Evolutionary conservation across 1,140 invertebrate genomes (phyloP), one percentile per base, ranked within the genome.

Genomic region (Dermatophagoides farinae): DNA sequence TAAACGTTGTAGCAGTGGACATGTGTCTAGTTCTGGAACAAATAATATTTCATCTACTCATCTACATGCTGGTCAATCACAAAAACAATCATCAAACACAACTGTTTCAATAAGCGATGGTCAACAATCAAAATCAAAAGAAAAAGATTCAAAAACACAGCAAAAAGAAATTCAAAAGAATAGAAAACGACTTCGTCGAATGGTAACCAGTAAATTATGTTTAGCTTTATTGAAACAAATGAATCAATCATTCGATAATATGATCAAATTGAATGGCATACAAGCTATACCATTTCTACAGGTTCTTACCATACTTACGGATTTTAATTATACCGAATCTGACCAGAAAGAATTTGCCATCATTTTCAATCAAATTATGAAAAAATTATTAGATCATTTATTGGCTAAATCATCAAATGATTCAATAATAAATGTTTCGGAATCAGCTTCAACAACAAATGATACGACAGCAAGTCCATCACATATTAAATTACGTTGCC

Each of bases 251-350:
- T 72, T 85, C 43, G 77, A 79, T 0, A 70, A 77, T 62, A 69
- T 84, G 8, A 74, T 75, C 41, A 72, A 78, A 60, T 76, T 81
- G 54, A 74, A 80, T 44, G 91, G 91, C 11, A 80, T 88, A 1
- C 75, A 86, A 60, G 81, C 85, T 12, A 88, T 96, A 70, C 90
- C 91, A 0, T 86, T 86, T 63, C 81, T 92, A 74, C 86, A 89
- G 76, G 84, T 86, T 65, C 61, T 64, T 49, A 44, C 18, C 31
- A 54, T 44, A 43, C 31, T 55, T 16, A 23, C 53, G 16, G 53
- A 55, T 23, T 55, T 55, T 23, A 55, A 55, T 11, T 55, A 55
- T 44, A 12, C 11, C 14, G 53, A 55, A 44, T 11, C 16, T 44
- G 53, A 55, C 23, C 53, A 44, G 23, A 55, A 55, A 23, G 53